A percentile compares a stretch with the other conserved stretches of the same genome.
phyloP scores from a whole-genome alignment of 2,888 invertebrate genomes.

The Lasius platythorax region DNA sequence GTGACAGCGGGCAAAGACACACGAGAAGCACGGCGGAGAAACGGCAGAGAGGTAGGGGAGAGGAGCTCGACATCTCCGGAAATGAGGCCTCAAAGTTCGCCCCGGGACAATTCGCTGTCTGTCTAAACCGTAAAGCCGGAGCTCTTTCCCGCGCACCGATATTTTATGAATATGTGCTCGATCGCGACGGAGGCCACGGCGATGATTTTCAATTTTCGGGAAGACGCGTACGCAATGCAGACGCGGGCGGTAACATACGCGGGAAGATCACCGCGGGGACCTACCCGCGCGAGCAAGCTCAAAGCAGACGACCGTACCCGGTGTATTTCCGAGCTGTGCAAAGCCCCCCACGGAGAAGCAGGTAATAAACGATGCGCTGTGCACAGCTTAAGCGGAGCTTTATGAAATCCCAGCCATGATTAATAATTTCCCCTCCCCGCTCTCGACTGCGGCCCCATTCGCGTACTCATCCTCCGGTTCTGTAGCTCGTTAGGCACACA shows the following conservation, averaged over 20 bases:
- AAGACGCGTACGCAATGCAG: constrained; percentile 34
- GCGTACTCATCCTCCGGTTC: constrained; percentile 51
- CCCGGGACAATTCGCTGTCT: constrained; percentile 36
- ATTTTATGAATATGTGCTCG: constrained; percentile 55
- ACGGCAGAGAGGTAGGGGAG: not conserved
- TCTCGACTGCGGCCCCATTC: constrained; percentile 23
- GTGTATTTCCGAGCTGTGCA: constrained; percentile 77
- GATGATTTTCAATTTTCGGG: constrained; percentile 59
- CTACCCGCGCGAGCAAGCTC: constrained; percentile 34
- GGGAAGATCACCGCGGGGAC: constrained; percentile 52
- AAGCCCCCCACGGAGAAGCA: constrained; percentile 74
- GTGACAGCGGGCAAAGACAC: constrained; percentile 15
- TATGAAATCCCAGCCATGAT: constrained; percentile 84
- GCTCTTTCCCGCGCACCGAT: constrained; percentile 4
- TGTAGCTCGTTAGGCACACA: constrained; percentile 74
- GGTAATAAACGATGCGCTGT: constrained; percentile 82
- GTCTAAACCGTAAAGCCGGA: constrained; percentile 40
- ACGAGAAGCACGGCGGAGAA: constrained; percentile 11
- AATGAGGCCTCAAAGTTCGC: constrained; percentile 54
- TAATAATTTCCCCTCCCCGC: constrained; percentile 81
- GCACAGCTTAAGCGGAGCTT: constrained; percentile 82
- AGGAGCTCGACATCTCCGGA: constrained; percentile 42
- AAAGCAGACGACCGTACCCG: constrained; percentile 64
- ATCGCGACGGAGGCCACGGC: constrained; percentile 22
- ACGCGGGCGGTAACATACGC: constrained; percentile 18